Conservation (phyloP, 2,888 invertebrate species). For the Ophioninae sp. region DNA sequence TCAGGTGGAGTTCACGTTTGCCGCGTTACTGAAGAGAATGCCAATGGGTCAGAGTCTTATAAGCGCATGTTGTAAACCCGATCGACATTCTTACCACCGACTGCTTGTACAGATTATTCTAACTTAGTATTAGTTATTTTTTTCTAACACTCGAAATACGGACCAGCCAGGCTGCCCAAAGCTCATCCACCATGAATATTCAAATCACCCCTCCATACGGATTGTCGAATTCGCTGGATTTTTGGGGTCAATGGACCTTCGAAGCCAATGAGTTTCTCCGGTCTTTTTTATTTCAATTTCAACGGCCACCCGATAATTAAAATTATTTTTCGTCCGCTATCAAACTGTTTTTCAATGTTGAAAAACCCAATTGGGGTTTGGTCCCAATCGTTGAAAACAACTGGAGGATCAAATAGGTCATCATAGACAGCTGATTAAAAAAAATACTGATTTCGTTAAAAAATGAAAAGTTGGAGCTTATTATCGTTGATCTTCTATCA, state of each 20-base stretch:
- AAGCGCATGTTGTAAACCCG: slow-evolving; percentile 60
- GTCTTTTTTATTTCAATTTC: not conserved
- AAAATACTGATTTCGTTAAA: not conserved
- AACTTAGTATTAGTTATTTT: not conserved
- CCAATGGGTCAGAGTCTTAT: slow-evolving; percentile 77
- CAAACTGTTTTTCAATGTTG: not conserved
- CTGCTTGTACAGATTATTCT: slow-evolving; percentile 17
- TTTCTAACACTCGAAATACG: not conserved
- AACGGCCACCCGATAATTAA: not conserved
- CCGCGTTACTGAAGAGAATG: slow-evolving; percentile 77
- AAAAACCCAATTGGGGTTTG: no score
- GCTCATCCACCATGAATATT: not conserved
- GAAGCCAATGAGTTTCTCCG: not conserved
- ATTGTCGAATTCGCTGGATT: not conserved
- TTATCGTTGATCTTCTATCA: not conserved
- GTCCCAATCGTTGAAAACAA: not conserved
- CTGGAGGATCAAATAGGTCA: not conserved
- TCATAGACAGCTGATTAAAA: not conserved
- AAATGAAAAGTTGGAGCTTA: not conserved
- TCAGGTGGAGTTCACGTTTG: slow-evolving; percentile 67
- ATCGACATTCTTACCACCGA: slow-evolving; percentile 66
- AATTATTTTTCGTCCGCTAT: no score
- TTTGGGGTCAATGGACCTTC: not conserved
- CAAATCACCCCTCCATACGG: not conserved
- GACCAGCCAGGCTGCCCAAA: not conserved